Conservation (phyloP, 2,888 invertebrate species). For the Oeneis ivallda region DNA sequence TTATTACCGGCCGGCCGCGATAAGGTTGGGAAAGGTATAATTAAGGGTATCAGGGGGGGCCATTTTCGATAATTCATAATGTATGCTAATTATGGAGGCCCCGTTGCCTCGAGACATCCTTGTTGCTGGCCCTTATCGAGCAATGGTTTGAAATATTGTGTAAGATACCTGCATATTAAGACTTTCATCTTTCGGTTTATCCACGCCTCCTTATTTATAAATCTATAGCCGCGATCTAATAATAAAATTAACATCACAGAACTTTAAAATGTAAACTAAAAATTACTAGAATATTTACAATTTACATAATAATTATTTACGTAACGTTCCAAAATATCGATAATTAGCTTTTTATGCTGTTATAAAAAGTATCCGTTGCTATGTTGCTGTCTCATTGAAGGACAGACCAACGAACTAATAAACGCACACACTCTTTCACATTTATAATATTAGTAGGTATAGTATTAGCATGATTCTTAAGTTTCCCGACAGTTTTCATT, state of each 20-base stretch:
- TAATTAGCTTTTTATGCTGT: too few species aligned
- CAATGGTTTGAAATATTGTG: conserved; percentile 30
- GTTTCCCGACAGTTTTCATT: neutral
- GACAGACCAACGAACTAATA: too few species aligned
- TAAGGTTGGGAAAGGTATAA: conserved; percentile 63
- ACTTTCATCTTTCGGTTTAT: conserved; percentile 15
- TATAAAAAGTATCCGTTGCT: too few species aligned
- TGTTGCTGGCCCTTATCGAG: conserved; percentile 40
- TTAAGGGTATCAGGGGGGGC: conserved; percentile 69
- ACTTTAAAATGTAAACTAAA: too few species aligned
- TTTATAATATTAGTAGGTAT: too few species aligned
- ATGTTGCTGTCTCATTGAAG: too few species aligned
- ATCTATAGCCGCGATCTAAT: neutral
- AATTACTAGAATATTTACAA: too few species aligned
- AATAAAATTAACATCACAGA: too few species aligned
- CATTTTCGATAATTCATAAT: conserved; percentile 80
- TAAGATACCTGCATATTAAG: conserved; percentile 23
- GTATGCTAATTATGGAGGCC: conserved; percentile 77
- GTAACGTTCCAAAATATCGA: too few species aligned
- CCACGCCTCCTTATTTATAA: conserved; percentile 8
- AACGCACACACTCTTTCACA: too few species aligned
- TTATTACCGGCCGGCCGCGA: conserved; percentile 61
- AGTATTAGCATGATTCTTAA: too few species aligned
- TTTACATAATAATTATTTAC: too few species aligned
- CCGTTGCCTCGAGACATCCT: conserved; percentile 62